Conservation (phyloP, 2,113 vertebrate genomes). For the Sander lucioperca region DNA sequence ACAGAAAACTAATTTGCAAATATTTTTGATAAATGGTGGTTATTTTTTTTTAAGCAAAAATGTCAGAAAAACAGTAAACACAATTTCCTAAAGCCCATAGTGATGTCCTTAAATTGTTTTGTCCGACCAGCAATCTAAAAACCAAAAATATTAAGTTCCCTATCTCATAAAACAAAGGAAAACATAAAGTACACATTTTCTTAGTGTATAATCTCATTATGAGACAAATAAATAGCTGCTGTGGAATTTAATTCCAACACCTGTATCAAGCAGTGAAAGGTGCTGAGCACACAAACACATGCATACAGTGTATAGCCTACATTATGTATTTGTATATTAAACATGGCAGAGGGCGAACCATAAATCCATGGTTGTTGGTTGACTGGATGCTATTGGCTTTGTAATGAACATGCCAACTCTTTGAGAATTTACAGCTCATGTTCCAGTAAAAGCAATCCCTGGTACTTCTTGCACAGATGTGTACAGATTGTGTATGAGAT, state of each 20-base stretch:
- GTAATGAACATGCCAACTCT: constrained; percentile 58
- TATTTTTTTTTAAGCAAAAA: background rate
- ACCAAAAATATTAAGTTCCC: background rate
- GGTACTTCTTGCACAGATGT: background rate
- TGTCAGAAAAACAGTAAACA: background rate
- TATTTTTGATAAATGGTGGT: background rate
- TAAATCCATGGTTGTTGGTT: constrained; percentile 57
- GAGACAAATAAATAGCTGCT: background rate
- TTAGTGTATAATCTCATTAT: background rate
- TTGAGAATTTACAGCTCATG: constrained; percentile 50
- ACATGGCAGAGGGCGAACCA: constrained; percentile 12
- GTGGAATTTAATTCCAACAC: background rate
- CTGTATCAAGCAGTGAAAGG: background rate
- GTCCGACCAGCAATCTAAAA: background rate
- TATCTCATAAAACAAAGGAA: background rate
- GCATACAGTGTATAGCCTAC: background rate
- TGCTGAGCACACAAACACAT: background rate
- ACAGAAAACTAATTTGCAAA: background rate
- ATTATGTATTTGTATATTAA: constrained; percentile 12
- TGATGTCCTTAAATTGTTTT: background rate
- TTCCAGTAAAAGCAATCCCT: constrained; percentile 46
- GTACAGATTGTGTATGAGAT: background rate
- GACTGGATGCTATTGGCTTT: constrained; percentile 49
- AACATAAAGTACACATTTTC: background rate
- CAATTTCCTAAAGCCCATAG: background rate